Base-by-base conservation (phyloP, 2,797 vertebrate genomes). In the Urosaurus nigricauda region DNA sequence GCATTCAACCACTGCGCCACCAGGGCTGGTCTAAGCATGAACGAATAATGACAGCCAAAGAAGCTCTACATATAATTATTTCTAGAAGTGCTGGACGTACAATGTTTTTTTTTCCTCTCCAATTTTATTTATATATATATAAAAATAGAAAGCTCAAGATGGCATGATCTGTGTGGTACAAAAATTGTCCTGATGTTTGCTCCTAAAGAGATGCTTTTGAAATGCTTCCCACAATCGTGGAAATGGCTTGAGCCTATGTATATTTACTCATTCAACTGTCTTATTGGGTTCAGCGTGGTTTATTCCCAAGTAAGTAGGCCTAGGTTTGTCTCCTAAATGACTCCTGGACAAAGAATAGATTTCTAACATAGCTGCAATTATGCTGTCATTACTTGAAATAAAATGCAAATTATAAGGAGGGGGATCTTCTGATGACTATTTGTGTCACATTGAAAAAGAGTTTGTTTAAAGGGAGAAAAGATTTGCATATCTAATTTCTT, bases 401-500 rank as follows among this genome's bases (percentile, higher is more conserved):
- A 85, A 91, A 17, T 21, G 6, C 37, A 75, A 81, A 77, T 8
- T 81, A 12, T 53, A 53, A 75, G 37, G 21, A 19, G 35, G 68
- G 68, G 68, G 75, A 90, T 86, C 56, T 79, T 82, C 26, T 3
- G 92, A 73, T 90, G n/a, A 90, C 35, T 74, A 65, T 86, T 37
- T 86, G 65, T 90, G 63, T 92, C 80, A 89, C 24, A 4, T 21
- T 88, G 79, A 53, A 56, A 90, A 37, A 79, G 85, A 56, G 81
- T 9, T 85, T 79, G 43, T 89, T 63, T 93, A 90, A 94, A 92
- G 89, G 87, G 26, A 14, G 19, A 73, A 93, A 90, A 86, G 32
- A 58, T 89, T 92, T 83, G 40, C 21, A 91, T 90, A 77, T 88
- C 63, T 93, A 85, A 89, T 88, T 89, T 89, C 51, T 92, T 93